phyloP scores from a whole-genome alignment of 2,888 invertebrate species.

The Amaurobius ferox region DNA sequence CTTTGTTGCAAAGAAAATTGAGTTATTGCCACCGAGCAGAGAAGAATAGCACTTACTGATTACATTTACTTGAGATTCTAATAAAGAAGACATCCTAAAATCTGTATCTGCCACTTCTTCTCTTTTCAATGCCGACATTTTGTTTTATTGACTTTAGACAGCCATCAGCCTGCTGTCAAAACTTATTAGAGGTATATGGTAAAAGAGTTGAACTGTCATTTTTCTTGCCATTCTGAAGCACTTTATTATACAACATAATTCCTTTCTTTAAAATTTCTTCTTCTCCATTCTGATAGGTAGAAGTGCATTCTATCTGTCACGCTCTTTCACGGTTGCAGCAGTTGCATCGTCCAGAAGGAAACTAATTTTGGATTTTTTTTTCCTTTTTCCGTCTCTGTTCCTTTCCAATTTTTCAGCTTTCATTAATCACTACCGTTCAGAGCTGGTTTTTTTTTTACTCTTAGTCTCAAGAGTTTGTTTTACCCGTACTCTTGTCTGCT shows the following conservation, averaged over 20 bases:
- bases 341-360: slow-evolving; percentile 38
- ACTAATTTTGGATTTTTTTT: slow-evolving; percentile 21
- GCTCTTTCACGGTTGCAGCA: slow-evolving; percentile 4
- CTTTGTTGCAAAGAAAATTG: background rate
- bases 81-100: background rate
- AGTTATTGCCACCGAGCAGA: background rate
- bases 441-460: background rate
- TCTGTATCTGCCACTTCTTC: background rate
- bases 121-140: background rate
- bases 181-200: slow-evolving; percentile 56
- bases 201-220: slow-evolving; percentile 45
- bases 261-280: slow-evolving; percentile 20
- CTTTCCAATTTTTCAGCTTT: slow-evolving; percentile 47
- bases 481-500: slow-evolving; percentile 33
- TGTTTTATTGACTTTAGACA: slow-evolving; percentile 41
- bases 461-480: background rate
- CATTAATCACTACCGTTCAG: slow-evolving; percentile 46
- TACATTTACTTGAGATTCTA: background rate
- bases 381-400: slow-evolving; percentile 3
- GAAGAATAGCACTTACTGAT: background rate
- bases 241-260: slow-evolving; percentile 61
- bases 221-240: slow-evolving; percentile 43
- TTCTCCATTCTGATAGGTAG: slow-evolving; percentile 37
- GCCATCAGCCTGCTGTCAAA: slow-evolving; percentile 51
- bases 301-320: slow-evolving; percentile 31